Evolutionary conservation across 2,888 invertebrate genomes (phyloP).

Genomic region (Dicroscelio sp.): DNA sequence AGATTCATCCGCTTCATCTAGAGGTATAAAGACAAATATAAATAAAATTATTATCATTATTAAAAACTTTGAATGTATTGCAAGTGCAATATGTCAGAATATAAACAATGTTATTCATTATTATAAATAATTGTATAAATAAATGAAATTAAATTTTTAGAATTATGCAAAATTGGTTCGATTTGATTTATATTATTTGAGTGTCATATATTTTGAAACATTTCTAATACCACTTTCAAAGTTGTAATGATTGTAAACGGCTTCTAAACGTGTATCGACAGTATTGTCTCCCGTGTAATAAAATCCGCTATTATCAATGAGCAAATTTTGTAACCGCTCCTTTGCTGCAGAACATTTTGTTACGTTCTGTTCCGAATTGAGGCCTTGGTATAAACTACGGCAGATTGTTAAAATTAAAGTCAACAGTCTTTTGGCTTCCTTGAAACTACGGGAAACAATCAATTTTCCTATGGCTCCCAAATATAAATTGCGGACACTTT

Average conservation of each 20-base stretch:
- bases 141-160: too few relatives aligned
- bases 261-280: not conserved
- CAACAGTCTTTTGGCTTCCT: constrained; percentile 5
- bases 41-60: too few relatives aligned
- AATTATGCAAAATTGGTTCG: not conserved
- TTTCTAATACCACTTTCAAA: not conserved
- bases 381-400: not conserved
- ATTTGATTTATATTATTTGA: not conserved
- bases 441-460: not conserved
- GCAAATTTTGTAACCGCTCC: not conserved
- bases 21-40: too few relatives aligned
- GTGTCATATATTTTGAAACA: not conserved
- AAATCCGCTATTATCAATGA: not conserved
- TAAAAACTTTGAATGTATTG: too few relatives aligned
- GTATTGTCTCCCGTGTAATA: not conserved
- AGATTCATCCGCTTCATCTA: not conserved
- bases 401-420: not conserved
- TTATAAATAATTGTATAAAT: too few relatives aligned
- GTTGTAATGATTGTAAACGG: not conserved
- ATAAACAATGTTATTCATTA: too few relatives aligned
- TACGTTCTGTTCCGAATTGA: not conserved
- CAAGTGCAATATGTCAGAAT: too few relatives aligned
- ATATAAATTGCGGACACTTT: not conserved
- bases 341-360: constrained; percentile 25
- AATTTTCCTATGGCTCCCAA: constrained; percentile 17